phyloP scores from a whole-genome alignment of 1,140 invertebrate genomes.

The Spodoptera litura region DNA sequence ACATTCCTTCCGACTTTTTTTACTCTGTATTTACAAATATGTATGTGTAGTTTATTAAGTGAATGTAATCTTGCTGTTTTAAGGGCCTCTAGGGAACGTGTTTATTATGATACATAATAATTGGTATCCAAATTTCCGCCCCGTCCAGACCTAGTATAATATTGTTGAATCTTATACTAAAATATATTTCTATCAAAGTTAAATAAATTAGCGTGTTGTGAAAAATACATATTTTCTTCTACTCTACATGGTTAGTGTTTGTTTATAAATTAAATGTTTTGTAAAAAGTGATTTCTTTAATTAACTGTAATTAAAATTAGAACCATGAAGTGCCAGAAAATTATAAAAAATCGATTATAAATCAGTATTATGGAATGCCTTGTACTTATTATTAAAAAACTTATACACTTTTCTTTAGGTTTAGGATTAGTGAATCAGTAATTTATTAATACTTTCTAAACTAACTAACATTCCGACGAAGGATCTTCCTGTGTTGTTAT shows the following conservation, averaged over 20 bases:
- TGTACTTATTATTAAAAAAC: conserved; percentile 47
- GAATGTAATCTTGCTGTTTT: not conserved
- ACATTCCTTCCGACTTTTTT: conserved; percentile 50
- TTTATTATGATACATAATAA: conserved; percentile 8
- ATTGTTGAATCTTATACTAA: conserved; percentile 7
- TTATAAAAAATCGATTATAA: conserved; percentile 42
- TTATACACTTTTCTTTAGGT: conserved; percentile 43
- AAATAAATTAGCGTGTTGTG: conserved; percentile 28
- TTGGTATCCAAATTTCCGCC: conserved; percentile 41
- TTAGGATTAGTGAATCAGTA: conserved; percentile 31
- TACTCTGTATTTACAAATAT: conserved; percentile 18
- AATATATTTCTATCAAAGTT: conserved; percentile 6
- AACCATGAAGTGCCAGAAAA: conserved; percentile 46
- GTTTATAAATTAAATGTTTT: conserved; percentile 38
- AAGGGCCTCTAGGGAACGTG: conserved; percentile 4
- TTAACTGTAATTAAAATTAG: conserved; percentile 46
- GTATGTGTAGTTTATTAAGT: not conserved
- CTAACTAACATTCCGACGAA: conserved; percentile 29
- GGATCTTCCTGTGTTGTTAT: conserved; percentile 24
- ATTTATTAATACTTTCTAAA: conserved; percentile 33
- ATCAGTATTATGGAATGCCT: conserved; percentile 49
- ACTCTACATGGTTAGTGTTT: conserved; percentile 45
- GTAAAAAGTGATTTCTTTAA: conserved; percentile 46
- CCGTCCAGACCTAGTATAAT: conserved; percentile 38
- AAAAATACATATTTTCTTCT: conserved; percentile 32